Conservation (phyloP, 2,797 vertebrate species). For the Pangasius larnaudii region DNA sequence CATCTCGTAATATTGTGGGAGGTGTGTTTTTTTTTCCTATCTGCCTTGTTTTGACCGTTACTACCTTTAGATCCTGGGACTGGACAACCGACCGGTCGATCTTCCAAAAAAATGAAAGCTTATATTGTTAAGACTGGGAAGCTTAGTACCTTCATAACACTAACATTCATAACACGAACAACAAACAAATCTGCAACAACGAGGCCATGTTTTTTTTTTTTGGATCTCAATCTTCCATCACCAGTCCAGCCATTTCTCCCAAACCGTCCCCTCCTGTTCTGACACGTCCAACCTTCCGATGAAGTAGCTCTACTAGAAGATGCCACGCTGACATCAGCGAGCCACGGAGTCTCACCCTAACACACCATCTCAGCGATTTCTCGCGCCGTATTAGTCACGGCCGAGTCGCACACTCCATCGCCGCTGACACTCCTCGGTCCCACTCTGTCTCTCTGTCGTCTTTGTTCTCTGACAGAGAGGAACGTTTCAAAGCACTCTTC, state of each 20-base stretch:
- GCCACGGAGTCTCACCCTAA: background rate
- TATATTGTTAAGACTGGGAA: background rate
- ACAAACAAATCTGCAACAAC: background rate
- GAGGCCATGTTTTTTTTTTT: background rate
- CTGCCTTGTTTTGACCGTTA: too few relatives aligned
- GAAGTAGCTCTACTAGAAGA: background rate
- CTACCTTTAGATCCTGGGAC: too few relatives aligned
- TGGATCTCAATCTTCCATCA: background rate
- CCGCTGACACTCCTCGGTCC: background rate
- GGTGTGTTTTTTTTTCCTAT: too few relatives aligned
- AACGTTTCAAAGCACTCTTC: constrained; percentile 42
- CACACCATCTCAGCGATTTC: constrained; percentile 14
- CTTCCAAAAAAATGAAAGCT: background rate
- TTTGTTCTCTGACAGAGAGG: constrained; percentile 28
- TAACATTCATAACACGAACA: background rate
- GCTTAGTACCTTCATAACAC: background rate
- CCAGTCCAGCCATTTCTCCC: background rate
- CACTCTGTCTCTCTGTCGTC: background rate
- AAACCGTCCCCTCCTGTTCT: background rate
- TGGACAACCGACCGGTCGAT: too few relatives aligned
- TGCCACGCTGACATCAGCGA: constrained; percentile 10
- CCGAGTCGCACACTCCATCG: background rate
- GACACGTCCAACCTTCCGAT: background rate
- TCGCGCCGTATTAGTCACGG: constrained; percentile 30
- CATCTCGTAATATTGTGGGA: too few relatives aligned